Evolutionary conservation across 2,888 invertebrate species (phyloP).

Genomic region (Nesidiocoris tenuis): DNA sequence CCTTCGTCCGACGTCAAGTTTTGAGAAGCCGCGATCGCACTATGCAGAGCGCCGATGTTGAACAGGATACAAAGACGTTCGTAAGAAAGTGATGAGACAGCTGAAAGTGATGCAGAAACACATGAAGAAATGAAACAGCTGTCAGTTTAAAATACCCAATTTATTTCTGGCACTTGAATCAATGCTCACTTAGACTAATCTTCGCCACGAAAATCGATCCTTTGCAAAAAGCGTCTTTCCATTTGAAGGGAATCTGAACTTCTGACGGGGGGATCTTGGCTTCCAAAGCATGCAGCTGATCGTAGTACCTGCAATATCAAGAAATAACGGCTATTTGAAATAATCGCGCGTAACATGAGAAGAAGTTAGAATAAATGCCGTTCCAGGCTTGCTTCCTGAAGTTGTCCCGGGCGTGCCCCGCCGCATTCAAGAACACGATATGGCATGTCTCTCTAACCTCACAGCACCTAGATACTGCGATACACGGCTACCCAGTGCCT

Average conservation of each 20-base stretch:
- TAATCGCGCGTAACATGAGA: too few species aligned
- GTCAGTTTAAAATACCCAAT: too few species aligned
- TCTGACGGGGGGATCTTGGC: conserved; percentile 92
- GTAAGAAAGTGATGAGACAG: conserved; percentile 82
- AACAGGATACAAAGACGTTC: conserved; percentile 94
- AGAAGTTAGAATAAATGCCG: too few species aligned
- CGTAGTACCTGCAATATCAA: conserved; percentile 76
- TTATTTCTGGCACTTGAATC: too few species aligned
- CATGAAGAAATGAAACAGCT: too few species aligned
- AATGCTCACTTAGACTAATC: conserved; percentile 88
- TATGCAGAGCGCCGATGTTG: conserved; percentile 93
- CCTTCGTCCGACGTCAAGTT: conserved; percentile 88
- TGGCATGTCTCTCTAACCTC: too few species aligned
- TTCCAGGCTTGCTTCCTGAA: too few species aligned
- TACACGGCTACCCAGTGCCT: too few species aligned
- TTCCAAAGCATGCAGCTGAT: conserved; percentile 90
- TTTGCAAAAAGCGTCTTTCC: conserved; percentile 99
- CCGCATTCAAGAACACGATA: too few species aligned
- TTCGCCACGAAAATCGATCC: conserved; percentile 90
- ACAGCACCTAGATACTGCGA: too few species aligned
- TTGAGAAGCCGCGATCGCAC: conserved; percentile 80
- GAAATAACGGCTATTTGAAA: background rate
- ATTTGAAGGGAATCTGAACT: conserved; percentile 95
- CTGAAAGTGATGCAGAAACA: conserved; percentile 58
- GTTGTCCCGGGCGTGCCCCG: too few species aligned